Evolutionary conservation across 2,113 vertebrate genomes (phyloP).

Genomic region (Tenrec ecaudatus): DNA sequence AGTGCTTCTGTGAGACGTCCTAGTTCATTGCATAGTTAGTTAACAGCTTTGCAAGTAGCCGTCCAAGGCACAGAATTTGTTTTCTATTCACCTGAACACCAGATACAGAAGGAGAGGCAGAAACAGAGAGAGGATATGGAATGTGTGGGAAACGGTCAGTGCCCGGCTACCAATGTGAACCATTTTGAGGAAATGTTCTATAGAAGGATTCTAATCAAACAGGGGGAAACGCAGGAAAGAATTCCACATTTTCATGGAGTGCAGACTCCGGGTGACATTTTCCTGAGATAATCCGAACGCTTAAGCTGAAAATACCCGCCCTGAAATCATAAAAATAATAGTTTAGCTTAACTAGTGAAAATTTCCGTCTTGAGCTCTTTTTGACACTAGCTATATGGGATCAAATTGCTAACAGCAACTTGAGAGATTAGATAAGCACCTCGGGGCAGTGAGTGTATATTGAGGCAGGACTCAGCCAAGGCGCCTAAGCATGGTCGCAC

Average conservation of each 20-base stretch:
- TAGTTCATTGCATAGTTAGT: background rate
- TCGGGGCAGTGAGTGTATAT: background rate
- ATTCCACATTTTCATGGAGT: background rate
- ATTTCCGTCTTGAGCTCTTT: background rate
- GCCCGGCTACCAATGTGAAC: background rate
- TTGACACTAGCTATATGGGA: background rate
- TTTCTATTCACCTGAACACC: background rate
- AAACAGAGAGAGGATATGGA: background rate
- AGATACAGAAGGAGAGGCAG: background rate
- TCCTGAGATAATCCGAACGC: background rate
- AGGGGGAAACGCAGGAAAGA: background rate
- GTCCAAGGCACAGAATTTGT: background rate
- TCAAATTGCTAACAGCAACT: background rate
- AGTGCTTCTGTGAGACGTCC: background rate
- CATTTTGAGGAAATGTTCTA: background rate
- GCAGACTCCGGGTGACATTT: background rate
- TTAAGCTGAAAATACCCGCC: background rate
- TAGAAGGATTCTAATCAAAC: background rate
- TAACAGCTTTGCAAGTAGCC: background rate
- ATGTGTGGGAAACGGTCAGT: background rate
- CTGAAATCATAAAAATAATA: background rate
- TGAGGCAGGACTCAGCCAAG: background rate
- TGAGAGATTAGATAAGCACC: background rate
- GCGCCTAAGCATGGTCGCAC: background rate
- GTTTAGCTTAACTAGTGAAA: background rate